These are phyloP conservation scores for Ecdyonurus torrentis DNA, from an alignment of 2,888 invertebrate species.

Conservation along the genomic window DNA sequence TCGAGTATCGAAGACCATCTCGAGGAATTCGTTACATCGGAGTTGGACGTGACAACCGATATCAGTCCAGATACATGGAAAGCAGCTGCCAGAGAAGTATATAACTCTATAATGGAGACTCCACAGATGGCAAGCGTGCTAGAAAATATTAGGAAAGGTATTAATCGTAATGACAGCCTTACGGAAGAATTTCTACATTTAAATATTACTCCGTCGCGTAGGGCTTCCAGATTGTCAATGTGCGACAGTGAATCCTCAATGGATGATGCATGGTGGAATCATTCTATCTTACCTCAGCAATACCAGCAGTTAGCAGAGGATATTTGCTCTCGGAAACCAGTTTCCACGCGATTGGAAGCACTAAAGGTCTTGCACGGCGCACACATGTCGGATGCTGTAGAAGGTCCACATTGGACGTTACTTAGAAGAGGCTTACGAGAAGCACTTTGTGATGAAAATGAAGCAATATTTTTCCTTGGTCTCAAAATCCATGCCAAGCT, in stretches of 20 bases:
- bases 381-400: neutral
- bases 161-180: neutral
- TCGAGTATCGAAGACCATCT: neutral
- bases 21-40: neutral
- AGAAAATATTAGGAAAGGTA: neutral
- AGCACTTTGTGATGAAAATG: neutral
- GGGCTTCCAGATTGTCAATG: neutral
- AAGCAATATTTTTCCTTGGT: neutral
- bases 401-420: neutral
- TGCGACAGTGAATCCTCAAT: neutral
- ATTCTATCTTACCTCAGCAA: neutral
- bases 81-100: neutral
- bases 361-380: neutral
- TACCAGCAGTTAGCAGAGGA: neutral
- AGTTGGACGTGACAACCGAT: neutral
- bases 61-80: neutral
- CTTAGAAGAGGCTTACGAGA: neutral
- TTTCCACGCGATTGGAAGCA: neutral
- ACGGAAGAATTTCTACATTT: neutral
- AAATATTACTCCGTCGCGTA: neutral
- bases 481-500: neutral
- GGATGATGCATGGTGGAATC: neutral
- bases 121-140: neutral
- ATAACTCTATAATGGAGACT: neutral
- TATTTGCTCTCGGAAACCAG: neutral